Evolutionary conservation across 2,888 invertebrate species (phyloP).

Genomic region (Ectobius pallidus): DNA sequence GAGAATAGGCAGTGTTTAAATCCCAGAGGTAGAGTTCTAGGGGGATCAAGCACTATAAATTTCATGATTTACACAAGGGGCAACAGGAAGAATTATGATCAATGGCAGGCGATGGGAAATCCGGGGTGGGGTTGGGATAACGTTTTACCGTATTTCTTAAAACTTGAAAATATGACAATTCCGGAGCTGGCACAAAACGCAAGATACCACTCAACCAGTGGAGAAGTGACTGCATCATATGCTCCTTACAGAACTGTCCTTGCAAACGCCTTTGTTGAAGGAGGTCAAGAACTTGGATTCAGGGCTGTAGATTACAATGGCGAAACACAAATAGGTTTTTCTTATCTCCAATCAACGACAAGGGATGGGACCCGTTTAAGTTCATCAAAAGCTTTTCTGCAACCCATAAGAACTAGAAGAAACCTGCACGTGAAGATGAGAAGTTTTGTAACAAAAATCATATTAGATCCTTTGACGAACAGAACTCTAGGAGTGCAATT

Average conservation of each 20-base stretch:
- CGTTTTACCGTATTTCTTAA: constrained; percentile 49
- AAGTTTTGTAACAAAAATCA: constrained; percentile 42
- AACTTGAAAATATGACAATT: constrained; percentile 51
- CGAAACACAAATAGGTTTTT: constrained; percentile 52
- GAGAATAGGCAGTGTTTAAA: constrained; percentile 30
- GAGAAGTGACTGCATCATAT: constrained; percentile 48
- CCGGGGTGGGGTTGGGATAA: constrained; percentile 47
- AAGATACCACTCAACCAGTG: constrained; percentile 36
- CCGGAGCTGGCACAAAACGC: constrained; percentile 49
- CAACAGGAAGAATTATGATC: constrained; percentile 41
- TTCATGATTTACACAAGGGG: constrained; percentile 55
- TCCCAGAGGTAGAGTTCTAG: constrained; percentile 52
- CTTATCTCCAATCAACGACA: constrained; percentile 56
- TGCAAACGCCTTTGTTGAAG: constrained; percentile 48
- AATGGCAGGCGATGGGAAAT: constrained; percentile 41
- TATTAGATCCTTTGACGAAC: constrained; percentile 49
- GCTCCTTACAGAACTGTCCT: constrained; percentile 47
- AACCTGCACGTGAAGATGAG: constrained; percentile 47
- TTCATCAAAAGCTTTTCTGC: constrained; percentile 45
- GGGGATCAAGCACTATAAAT: constrained; percentile 56
- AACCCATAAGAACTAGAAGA: constrained; percentile 40
- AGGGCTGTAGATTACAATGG: constrained; percentile 51
- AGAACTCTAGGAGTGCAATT: constrained; percentile 39
- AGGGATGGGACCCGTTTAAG: constrained; percentile 44
- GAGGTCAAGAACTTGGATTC: constrained; percentile 48